Percentiles rank a stretch among this genome's conserved stretches.
Conservation (phyloP, 1,140 invertebrate species). For the Atta texana region DNA sequence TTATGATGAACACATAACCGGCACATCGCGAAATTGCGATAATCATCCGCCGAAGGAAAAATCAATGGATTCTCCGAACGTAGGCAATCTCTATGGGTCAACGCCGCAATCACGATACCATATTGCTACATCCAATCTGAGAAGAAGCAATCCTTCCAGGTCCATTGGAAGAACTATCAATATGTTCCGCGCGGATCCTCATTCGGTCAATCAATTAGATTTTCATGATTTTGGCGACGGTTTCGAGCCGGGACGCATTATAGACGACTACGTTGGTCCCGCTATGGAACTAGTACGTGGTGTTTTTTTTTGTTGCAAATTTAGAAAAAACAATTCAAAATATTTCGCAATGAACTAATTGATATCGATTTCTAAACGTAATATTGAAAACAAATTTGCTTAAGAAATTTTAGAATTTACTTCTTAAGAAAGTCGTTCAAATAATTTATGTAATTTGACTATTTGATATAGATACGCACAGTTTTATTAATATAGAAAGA, state of each 20-base stretch:
- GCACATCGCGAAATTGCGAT: conserved; percentile 59
- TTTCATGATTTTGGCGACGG: conserved; percentile 64
- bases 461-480: not conserved
- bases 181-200: conserved; percentile 34
- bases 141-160: conserved; percentile 19
- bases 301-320: conserved; percentile 15
- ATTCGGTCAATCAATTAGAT: conserved; percentile 65
- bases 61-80: conserved; percentile 3
- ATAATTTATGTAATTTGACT: not conserved
- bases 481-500: not conserved
- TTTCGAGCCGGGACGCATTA: conserved; percentile 49
- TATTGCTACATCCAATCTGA: conserved; percentile 34
- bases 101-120: conserved; percentile 59
- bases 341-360: not conserved
- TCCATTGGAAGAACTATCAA: conserved; percentile 15
- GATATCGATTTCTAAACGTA: not conserved
- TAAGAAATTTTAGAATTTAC: no score
- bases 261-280: conserved; percentile 81
- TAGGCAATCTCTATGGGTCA: conserved; percentile 63
- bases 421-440: not conserved
- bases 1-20: conserved; percentile 65
- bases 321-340: not conserved
- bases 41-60: conserved; percentile 44
- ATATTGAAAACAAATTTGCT: not conserved
- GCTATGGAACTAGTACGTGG: conserved; percentile 82